phyloP scores from a whole-genome alignment of 2,797 vertebrate species.

The Otolemur crassicaudatus region DNA sequence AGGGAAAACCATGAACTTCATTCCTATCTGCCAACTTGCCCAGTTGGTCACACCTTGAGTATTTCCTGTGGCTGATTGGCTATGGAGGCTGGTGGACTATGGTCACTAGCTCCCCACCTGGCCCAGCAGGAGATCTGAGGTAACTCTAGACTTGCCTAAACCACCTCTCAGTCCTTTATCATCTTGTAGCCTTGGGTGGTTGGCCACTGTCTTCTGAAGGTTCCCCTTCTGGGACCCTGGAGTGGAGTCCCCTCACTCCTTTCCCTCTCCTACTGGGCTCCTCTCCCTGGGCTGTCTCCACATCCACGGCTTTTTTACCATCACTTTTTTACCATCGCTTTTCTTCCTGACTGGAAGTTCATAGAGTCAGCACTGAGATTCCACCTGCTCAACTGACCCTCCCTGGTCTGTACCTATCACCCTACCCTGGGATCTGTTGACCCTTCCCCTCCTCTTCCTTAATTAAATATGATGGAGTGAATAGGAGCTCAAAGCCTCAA shows the following conservation, averaged over 20 bases:
- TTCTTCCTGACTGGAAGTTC: not conserved
- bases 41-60: fast-evolving
- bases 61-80: not conserved
- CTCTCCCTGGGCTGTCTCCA: not conserved
- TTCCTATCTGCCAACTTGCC: not conserved
- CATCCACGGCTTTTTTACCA: not conserved
- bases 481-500: not conserved
- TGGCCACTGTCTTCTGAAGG: not conserved
- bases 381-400: not conserved
- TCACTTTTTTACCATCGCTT: not conserved
- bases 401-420: not conserved
- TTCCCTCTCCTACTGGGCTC: not conserved
- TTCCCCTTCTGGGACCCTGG: not conserved
- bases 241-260: not conserved
- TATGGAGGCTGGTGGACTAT: not conserved
- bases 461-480: not conserved
- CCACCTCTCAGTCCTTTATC: not conserved
- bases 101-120: not conserved
- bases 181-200: not conserved
- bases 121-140: not conserved
- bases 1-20: not conserved
- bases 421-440: too few species aligned
- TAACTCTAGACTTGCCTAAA: not conserved
- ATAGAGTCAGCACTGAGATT: not conserved
- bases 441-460: not conserved